Base-by-base conservation (phyloP, 2,888 invertebrate species). In the Drosophila tripunctata region DNA sequence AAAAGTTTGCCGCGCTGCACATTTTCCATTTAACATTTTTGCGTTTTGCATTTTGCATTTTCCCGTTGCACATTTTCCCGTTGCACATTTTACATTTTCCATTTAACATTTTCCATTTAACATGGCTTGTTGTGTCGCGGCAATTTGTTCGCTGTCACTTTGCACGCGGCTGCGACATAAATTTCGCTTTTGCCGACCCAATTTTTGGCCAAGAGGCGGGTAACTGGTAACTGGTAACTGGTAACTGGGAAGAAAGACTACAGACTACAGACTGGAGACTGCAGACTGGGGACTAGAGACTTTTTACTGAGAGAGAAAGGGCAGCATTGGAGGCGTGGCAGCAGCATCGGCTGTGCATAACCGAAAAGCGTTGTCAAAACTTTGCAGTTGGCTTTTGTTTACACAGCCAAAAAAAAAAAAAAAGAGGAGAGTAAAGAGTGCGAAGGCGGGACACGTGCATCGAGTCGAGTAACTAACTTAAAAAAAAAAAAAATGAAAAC, bases 131-230 rank as follows among this genome's bases (percentile, higher is more conserved):
- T 73, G 71, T 64, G 76, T 71, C 78, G 64, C 68, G 76, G 80
- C 83, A 83, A 83, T 83, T 83, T 83, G 85, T 82, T 80, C 68
- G 70, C 85, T 83, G 83, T 83, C 83, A 83, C 72, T 84, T 84
- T 84, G 78, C 79, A 78, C 82, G 84, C 80, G 80, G 83, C 80
- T 76, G 82, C 70, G 82, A 84, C 85, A 84, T 83, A 83, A 82
- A 83, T 83, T 82, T 82, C 80, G 52, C 78, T 82, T 81, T 84
- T 80, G 68, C 71, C 84, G 84, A 83, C 84, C 82, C 82, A 83
- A 79, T 76, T 82, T 72, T 63, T 51, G 33, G 60, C 45, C 41
- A 14, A 22, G 31, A 12, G 41, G 17, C 12, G 10, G 14, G 1
- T n/a, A n/a, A 21, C 47, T 10, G 27, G 10, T 8, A 27, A 27